These are phyloP conservation scores for Heliconius sara DNA, from an alignment of 2,888 invertebrate genomes.

Conservation along the genomic window DNA sequence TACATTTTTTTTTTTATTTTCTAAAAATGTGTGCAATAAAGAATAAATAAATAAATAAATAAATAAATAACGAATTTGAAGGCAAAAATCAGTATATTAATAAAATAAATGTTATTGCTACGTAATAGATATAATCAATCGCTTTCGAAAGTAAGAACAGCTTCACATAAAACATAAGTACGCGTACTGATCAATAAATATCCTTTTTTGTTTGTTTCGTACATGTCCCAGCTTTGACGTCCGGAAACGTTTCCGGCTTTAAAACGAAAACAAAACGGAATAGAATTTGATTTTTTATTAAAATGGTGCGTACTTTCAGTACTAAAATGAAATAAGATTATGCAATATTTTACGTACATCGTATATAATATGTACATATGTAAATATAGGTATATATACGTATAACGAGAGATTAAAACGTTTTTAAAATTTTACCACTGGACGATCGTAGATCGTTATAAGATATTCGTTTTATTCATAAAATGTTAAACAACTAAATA, in stretches of 20 bases:
- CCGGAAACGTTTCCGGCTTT: slow-evolving; percentile 11
- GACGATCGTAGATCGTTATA: no score
- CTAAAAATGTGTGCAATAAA: no score
- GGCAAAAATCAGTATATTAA: no score
- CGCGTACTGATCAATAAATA: not conserved
- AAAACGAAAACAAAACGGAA: slow-evolving; percentile 4
- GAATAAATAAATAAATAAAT: no score
- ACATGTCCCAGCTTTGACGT: not conserved
- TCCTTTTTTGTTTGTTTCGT: not conserved
- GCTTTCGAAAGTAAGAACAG: not conserved
- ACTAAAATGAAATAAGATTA: not conserved
- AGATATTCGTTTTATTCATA: no score
- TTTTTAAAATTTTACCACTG: no score
- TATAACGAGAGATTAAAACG: no score
- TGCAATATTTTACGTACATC: not conserved
- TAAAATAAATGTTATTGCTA: not conserved
- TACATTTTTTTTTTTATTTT: no score
- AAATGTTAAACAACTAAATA: no score
- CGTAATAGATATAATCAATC: not conserved
- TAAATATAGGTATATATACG: no score
- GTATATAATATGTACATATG: no score
- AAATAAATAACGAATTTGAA: no score
- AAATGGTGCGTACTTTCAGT: not conserved
- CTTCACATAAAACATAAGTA: not conserved
- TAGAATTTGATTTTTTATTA: slow-evolving; percentile 4